Conservation (phyloP, 2,888 invertebrate species). For the Lamproptera curius region DNA sequence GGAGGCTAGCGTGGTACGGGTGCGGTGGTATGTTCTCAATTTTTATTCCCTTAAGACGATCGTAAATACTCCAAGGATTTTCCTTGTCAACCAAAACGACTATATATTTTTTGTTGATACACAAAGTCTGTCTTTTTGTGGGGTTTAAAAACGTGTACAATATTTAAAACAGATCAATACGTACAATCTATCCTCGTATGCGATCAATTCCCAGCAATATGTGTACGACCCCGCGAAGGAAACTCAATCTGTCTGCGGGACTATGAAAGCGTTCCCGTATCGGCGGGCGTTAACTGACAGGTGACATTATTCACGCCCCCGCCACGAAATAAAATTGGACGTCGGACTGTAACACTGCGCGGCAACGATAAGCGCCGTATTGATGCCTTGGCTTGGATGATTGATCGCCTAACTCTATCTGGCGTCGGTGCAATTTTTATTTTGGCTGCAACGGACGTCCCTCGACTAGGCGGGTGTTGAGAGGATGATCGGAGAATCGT, state of each 20-base stretch:
- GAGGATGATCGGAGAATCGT: background rate
- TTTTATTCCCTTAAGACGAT: no score
- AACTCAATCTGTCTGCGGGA: no score
- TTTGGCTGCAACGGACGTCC: background rate
- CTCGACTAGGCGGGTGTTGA: background rate
- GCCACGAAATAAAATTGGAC: slow-evolving; percentile 13
- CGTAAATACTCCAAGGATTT: no score
- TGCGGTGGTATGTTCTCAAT: no score
- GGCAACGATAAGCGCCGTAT: slow-evolving; percentile 10
- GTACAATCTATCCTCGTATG: no score
- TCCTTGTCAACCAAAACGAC: no score
- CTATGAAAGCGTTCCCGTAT: slow-evolving; percentile 2
- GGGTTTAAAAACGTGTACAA: no score
- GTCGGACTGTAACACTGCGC: background rate
- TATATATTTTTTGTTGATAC: no score
- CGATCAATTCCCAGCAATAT: background rate
- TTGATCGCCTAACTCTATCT: slow-evolving; percentile 1
- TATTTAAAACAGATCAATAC: no score
- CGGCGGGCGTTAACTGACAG: slow-evolving; percentile 10
- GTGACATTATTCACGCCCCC: slow-evolving; percentile 16
- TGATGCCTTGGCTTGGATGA: slow-evolving; percentile 4
- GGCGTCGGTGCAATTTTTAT: slow-evolving; percentile 4
- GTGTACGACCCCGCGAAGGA: no score
- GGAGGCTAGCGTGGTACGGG: no score
- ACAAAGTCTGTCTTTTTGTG: no score